Evolutionary conservation across 2,113 vertebrate genomes (phyloP).

Genomic region (Lampris megalopsis): DNA sequence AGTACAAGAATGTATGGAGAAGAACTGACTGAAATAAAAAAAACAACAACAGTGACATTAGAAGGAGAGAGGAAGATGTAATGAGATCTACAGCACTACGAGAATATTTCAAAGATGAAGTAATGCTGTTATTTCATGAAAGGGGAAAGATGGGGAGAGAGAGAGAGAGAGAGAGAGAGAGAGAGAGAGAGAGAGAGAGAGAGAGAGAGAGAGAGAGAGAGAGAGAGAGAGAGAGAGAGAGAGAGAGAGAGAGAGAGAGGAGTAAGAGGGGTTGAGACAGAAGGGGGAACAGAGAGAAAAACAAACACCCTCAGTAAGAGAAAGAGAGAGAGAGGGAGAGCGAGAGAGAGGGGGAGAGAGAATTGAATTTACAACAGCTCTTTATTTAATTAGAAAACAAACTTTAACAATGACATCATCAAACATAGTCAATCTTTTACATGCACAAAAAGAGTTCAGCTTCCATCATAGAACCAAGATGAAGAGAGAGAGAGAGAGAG

Average conservation of each 20-base stretch:
- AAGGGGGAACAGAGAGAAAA: not conserved
- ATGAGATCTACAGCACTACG: constrained; percentile 61
- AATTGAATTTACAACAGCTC: not conserved
- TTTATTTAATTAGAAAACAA: too few relatives aligned
- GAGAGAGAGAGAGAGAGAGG: not conserved
- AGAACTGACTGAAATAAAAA: too few relatives aligned
- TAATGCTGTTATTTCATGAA: constrained; percentile 41
- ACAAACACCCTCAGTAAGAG: not conserved
- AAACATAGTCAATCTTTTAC: too few relatives aligned
- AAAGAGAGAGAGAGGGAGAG: not conserved
- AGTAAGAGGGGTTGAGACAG: not conserved
- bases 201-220: not conserved
- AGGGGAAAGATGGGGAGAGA: not conserved
- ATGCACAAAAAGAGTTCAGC: too few relatives aligned
- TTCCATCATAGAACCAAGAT: too few relatives aligned
- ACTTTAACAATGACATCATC: too few relatives aligned
- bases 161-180: not conserved
- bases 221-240: not conserved
- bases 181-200: not conserved
- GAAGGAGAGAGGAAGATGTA: constrained; percentile 33
- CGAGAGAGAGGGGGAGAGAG: too few relatives aligned
- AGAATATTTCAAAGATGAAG: constrained; percentile 66
- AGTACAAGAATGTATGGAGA: not conserved
- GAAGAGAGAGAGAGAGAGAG: too few relatives aligned
- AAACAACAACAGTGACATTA: constrained; percentile 20